phyloP scores from a whole-genome alignment of 2,888 invertebrate genomes.

The Chesias legatella region DNA sequence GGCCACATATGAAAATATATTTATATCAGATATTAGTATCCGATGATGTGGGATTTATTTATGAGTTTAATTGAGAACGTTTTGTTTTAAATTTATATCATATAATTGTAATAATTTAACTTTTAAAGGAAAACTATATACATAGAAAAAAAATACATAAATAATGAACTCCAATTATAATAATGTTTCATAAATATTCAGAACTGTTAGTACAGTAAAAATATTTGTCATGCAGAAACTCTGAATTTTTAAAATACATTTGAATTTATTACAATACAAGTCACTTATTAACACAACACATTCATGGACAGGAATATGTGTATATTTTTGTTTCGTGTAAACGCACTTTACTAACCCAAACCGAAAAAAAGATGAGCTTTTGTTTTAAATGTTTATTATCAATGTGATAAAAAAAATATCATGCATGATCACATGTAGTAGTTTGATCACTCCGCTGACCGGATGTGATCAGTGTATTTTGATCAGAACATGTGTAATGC shows the following conservation, averaged over 20 bases:
- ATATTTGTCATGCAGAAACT: background rate
- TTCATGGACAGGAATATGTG: constrained; percentile 69
- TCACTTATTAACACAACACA: constrained; percentile 58
- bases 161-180: too few relatives aligned
- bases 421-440: constrained; percentile 20
- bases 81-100: too few relatives aligned
- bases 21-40: too few relatives aligned
- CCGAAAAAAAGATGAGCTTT: constrained; percentile 5
- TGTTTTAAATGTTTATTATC: constrained; percentile 3
- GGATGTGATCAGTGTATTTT: constrained; percentile 29
- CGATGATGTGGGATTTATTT: too few relatives aligned
- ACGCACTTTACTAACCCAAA: constrained; percentile 67
- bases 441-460: constrained; percentile 47
- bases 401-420: constrained; percentile 9
- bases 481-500: constrained; percentile 11
- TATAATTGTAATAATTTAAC: too few relatives aligned
- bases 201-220: background rate
- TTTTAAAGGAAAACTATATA: too few relatives aligned
- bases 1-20: too few relatives aligned
- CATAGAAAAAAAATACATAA: too few relatives aligned
- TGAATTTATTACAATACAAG: constrained; percentile 9
- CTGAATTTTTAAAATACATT: background rate
- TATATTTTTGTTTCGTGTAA: constrained; percentile 40
- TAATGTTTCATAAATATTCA: too few relatives aligned
- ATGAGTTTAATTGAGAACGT: too few relatives aligned